phyloP scores from a whole-genome alignment of 2,113 vertebrate genomes.

The Egretta garzetta region DNA sequence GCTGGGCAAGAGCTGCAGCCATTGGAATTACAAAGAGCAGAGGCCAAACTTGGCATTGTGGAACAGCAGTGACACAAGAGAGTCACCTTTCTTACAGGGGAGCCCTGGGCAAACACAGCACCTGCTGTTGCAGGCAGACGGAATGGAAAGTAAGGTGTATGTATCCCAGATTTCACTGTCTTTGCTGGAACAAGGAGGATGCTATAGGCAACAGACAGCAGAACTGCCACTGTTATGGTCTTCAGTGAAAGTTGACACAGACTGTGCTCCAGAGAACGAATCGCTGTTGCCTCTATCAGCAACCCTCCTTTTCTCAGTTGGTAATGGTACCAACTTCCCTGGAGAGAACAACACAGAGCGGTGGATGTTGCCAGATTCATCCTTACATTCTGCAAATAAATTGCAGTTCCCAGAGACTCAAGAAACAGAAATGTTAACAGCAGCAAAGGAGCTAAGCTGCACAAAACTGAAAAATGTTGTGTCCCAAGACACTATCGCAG shows the following conservation, averaged over 20 bases:
- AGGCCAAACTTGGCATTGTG: not conserved
- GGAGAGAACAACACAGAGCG: fast-evolving
- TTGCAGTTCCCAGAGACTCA: not conserved
- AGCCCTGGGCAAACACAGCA: not conserved
- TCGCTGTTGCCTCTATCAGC: fast-evolving
- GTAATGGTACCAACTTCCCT: not conserved
- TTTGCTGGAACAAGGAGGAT: not conserved
- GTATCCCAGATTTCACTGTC: not conserved
- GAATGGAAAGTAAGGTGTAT: fast-evolving
- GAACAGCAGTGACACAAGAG: not conserved
- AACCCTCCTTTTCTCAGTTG: not conserved
- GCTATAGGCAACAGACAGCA: conserved; percentile 15
- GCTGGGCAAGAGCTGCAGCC: not conserved
- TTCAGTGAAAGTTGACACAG: not conserved
- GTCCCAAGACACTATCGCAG: not conserved
- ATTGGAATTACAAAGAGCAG: conserved; percentile 8
- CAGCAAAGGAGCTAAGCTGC: not conserved
- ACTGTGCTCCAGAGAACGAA: fast-evolving
- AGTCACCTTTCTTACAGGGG: not conserved
- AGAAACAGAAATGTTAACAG: not conserved
- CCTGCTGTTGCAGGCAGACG: not conserved
- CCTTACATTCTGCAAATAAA: not conserved
- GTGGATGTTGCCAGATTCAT: not conserved
- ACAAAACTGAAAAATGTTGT: not conserved
- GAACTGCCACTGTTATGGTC: not conserved